phyloP scores from a whole-genome alignment of 2,113 vertebrate genomes.

The Rhinoderma darwinii region DNA sequence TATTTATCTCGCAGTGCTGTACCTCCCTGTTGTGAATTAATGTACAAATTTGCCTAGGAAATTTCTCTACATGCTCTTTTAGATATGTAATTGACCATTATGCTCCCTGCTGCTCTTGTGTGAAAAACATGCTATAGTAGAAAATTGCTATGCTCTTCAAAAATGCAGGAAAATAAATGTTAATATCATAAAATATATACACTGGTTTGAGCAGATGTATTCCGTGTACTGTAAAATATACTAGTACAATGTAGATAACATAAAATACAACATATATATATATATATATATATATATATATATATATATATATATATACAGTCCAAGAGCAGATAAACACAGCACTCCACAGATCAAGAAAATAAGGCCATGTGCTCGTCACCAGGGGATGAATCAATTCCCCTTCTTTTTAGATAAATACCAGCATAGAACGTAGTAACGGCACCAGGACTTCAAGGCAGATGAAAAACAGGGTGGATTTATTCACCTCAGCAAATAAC shows the following conservation, averaged over 20 bases:
- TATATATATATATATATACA: too few species aligned
- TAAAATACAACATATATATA: too few species aligned
- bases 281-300: too few species aligned
- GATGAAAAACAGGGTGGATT: too few species aligned
- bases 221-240: background rate
- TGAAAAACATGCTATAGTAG: conserved; percentile 7
- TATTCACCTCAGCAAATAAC: too few species aligned
- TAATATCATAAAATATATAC: background rate
- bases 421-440: too few species aligned
- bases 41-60: conserved; percentile 46
- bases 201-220: background rate
- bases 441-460: too few species aligned
- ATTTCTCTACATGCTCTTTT: conserved; percentile 51
- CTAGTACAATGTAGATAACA: background rate
- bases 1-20: conserved; percentile 29
- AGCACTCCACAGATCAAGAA: too few species aligned
- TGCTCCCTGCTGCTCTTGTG: conserved; percentile 45
- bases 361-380: too few species aligned
- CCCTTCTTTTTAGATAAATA: too few species aligned
- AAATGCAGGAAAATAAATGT: background rate
- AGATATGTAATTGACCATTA: conserved; percentile 52
- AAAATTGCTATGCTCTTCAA: conserved; percentile 27
- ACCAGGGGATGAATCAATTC: too few species aligned
- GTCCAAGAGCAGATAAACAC: too few species aligned
- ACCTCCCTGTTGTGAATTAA: conserved; percentile 44